These are phyloP conservation scores for Drosophila pachea DNA, from an alignment of 1,140 invertebrate genomes.

Conservation along the genomic window DNA sequence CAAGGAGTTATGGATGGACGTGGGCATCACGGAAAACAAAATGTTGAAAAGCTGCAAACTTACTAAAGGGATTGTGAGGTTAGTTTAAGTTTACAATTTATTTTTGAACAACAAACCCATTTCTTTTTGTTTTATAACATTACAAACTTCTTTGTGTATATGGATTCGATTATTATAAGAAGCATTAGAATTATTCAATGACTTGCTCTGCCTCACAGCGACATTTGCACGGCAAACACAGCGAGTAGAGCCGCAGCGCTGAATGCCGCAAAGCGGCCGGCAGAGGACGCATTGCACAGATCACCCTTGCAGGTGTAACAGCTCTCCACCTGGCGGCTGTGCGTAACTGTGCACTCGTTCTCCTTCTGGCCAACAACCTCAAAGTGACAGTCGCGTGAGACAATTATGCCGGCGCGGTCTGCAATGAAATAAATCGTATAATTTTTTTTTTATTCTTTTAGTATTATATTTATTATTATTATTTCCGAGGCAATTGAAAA, in stretches of 20 bases:
- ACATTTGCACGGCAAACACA: slow-evolving; percentile 56
- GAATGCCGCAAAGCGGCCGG: slow-evolving; percentile 78
- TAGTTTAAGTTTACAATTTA: slow-evolving; percentile 6
- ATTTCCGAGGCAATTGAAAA: not conserved
- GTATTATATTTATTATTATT: not conserved
- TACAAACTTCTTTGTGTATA: too few species aligned
- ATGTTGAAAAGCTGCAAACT: not conserved
- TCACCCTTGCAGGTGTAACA: slow-evolving; percentile 81
- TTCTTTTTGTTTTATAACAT: not conserved
- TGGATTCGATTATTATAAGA: slow-evolving; percentile 11
- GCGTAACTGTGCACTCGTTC: slow-evolving; percentile 65
- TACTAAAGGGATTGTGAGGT: slow-evolving; percentile 2
- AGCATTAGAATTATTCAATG: not conserved
- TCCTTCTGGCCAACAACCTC: slow-evolving; percentile 68
- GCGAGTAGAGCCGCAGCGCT: slow-evolving; percentile 77
- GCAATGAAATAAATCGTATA: not conserved
- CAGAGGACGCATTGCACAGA: slow-evolving; percentile 80
- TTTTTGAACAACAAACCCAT: slow-evolving; percentile 16
- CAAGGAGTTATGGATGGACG: slow-evolving; percentile 4
- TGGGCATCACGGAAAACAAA: not conserved
- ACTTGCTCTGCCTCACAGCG: slow-evolving; percentile 33
- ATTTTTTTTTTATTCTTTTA: not conserved
- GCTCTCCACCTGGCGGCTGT: slow-evolving; percentile 68
- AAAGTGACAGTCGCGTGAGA: slow-evolving; percentile 75
- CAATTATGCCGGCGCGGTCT: slow-evolving; percentile 70